phyloP scores from a whole-genome alignment of 1,140 invertebrate genomes.

The Oncopeltus fasciatus region DNA sequence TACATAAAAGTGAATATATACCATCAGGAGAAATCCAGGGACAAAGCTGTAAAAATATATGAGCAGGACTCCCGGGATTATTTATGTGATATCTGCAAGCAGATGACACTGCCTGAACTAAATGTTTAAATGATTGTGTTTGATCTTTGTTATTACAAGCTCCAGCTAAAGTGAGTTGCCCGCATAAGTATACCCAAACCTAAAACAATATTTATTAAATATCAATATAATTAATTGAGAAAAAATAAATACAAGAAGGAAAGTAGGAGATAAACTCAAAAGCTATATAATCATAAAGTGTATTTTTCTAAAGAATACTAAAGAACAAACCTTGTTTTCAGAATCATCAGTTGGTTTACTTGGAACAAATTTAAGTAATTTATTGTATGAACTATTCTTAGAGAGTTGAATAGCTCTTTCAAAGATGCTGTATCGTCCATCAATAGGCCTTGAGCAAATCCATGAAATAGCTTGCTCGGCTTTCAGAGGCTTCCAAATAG shows the following conservation, averaged over 20 bases:
- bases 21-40: slow-evolving; percentile 12
- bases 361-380: slow-evolving; percentile 5
- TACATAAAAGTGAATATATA: background rate
- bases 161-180: slow-evolving; percentile 15
- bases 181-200: slow-evolving; percentile 14
- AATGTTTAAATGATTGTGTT: slow-evolving; percentile 1
- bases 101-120: slow-evolving; percentile 10
- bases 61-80: background rate
- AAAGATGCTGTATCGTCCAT: background rate
- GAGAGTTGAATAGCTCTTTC: background rate
- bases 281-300: too few species aligned
- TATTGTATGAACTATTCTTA: background rate
- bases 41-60: slow-evolving; percentile 12
- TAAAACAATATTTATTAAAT: too few species aligned
- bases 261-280: background rate
- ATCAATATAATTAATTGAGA: background rate
- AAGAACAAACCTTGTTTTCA: slow-evolving; percentile 10
- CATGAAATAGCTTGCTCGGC: background rate
- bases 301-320: too few species aligned
- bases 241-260: background rate
- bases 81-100: slow-evolving; percentile 14
- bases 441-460: background rate
- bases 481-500: background rate
- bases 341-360: slow-evolving; percentile 13
- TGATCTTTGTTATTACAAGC: background rate